phyloP scores from a whole-genome alignment of 2,113 vertebrate genomes.

The Phaethon lepturus region DNA sequence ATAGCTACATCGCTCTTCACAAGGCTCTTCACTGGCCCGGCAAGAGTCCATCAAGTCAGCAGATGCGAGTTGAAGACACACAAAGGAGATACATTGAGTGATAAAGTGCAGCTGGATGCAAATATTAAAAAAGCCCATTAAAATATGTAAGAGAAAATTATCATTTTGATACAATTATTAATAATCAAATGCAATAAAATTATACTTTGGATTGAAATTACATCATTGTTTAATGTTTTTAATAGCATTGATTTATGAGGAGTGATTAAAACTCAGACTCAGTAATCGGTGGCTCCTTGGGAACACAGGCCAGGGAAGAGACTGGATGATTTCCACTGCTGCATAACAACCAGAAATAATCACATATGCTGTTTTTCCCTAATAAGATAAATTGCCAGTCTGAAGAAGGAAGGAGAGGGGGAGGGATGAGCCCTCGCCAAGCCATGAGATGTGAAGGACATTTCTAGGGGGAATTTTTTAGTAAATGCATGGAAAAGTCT shows the following conservation, averaged over 20 bases:
- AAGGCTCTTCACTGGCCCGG: neutral
- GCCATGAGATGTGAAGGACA: neutral
- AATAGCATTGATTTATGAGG: conserved; percentile 43
- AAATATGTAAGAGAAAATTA: neutral
- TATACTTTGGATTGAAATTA: neutral
- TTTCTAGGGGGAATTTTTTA: neutral
- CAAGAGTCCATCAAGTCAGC: neutral
- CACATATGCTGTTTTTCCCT: neutral
- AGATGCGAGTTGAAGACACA: neutral
- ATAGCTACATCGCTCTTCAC: neutral
- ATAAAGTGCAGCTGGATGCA: conserved; percentile 4
- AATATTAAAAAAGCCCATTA: neutral
- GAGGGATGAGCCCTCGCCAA: neutral
- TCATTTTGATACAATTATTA: conserved; percentile 20
- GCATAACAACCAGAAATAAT: conserved; percentile 38
- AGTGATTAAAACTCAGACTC: neutral
- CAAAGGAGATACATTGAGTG: neutral
- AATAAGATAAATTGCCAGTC: conserved; percentile 13
- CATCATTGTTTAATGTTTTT: conserved; percentile 12
- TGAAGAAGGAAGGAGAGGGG: neutral
- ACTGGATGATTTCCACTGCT: conserved; percentile 5
- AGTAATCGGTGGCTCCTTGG: conserved; percentile 4
- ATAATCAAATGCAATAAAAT: neutral
- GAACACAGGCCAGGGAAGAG: neutral
- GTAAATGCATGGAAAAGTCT: neutral